Conservation (phyloP, 2,888 invertebrate genomes). For the Rhimphoctona megacephalus region DNA sequence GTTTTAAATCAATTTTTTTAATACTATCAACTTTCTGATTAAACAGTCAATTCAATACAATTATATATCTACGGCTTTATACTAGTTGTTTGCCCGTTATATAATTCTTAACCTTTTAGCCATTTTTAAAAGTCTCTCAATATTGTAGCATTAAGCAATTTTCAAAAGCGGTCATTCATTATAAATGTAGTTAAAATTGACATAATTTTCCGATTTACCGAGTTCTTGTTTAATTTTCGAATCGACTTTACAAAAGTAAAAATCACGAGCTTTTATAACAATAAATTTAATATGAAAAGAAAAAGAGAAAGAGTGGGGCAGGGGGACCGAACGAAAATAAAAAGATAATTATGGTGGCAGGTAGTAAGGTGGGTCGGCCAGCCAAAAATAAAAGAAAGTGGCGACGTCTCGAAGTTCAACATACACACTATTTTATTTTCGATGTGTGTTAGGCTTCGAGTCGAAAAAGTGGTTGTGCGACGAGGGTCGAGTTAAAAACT, state of each 20-base stretch:
- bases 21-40: too few relatives aligned
- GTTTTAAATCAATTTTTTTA: too few relatives aligned
- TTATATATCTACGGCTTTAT: too few relatives aligned
- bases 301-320: background rate
- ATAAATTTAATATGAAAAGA: constrained; percentile 27
- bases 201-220: background rate
- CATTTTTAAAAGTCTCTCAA: too few relatives aligned
- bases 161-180: too few relatives aligned
- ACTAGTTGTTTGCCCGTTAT: too few relatives aligned
- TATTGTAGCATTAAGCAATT: too few relatives aligned
- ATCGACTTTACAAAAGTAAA: background rate
- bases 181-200: too few relatives aligned
- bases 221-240: background rate
- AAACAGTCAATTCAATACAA: too few relatives aligned
- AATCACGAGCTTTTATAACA: background rate
- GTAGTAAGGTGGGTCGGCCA: constrained; percentile 28
- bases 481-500: constrained; percentile 19
- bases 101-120: too few relatives aligned
- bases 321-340: constrained; percentile 30
- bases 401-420: constrained; percentile 39
- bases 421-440: constrained; percentile 3
- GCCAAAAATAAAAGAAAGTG: constrained; percentile 59
- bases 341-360: constrained; percentile 55
- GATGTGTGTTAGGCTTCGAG: constrained; percentile 6
- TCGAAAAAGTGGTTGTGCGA: constrained; percentile 27